Evolutionary conservation across 2,797 vertebrate species (phyloP).

Genomic region (Melanotaenia parkinsoni): DNA sequence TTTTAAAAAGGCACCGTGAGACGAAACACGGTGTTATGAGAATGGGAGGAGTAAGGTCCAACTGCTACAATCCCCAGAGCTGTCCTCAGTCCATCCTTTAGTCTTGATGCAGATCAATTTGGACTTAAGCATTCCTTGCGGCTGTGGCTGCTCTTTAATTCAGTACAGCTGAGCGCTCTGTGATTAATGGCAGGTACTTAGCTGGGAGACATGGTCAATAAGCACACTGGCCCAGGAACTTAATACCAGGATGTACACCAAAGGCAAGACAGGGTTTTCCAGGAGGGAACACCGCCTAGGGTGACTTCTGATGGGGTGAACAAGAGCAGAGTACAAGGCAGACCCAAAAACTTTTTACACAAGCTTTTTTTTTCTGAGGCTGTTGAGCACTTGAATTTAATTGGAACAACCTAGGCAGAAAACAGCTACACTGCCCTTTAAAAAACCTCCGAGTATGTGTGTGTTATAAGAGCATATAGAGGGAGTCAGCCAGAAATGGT

Average conservation of each 20-base stretch:
- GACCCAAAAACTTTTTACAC: constrained; percentile 13
- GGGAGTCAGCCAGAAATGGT: background rate
- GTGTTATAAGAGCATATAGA: constrained; percentile 2
- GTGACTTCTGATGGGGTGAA: constrained; percentile 7
- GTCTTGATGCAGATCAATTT: constrained; percentile 59
- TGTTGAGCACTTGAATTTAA: constrained; percentile 32
- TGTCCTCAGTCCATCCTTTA: constrained; percentile 35
- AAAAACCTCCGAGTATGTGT: constrained; percentile 5
- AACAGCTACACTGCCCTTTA: background rate
- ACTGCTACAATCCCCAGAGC: constrained; percentile 11
- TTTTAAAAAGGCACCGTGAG: constrained; percentile 58
- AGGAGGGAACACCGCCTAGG: constrained; percentile 13
- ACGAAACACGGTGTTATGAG: constrained; percentile 14
- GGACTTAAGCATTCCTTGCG: constrained; percentile 51
- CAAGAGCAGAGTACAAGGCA: background rate
- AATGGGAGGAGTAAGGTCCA: background rate
- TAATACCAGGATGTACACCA: constrained; percentile 53
- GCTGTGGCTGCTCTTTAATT: constrained; percentile 65
- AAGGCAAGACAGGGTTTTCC: constrained; percentile 24
- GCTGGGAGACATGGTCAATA: constrained; percentile 70
- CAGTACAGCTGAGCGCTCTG: constrained; percentile 52
- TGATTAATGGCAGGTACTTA: constrained; percentile 77
- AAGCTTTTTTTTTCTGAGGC: background rate
- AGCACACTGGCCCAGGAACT: constrained; percentile 57
- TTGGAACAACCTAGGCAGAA: constrained; percentile 20